A percentile compares a stretch with the other conserved stretches of the same genome.
phyloP scores from a whole-genome alignment of 2,888 invertebrate genomes.

The Deilephila elpenor region DNA sequence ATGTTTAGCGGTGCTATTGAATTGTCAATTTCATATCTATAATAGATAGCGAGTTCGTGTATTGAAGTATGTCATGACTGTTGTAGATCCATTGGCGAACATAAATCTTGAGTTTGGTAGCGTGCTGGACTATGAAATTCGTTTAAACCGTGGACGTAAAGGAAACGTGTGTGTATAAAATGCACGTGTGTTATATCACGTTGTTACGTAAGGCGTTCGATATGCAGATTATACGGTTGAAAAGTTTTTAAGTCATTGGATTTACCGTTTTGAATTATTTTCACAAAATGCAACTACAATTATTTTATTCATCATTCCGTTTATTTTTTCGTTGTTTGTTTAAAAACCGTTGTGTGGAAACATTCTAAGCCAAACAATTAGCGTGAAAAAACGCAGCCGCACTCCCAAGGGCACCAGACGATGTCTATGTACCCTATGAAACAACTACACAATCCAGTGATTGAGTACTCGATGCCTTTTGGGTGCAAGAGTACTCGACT shows the following conservation, averaged over 20 bases:
- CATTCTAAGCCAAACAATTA: slow-evolving; percentile 21
- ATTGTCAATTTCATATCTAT: not conserved
- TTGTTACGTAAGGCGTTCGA: slow-evolving; percentile 20
- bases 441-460: slow-evolving; percentile 16
- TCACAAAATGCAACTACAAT: slow-evolving; percentile 1
- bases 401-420: not conserved
- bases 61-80: not conserved
- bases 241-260: not conserved
- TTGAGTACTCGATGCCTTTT: not conserved
- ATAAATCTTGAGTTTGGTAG: slow-evolving; percentile 1
- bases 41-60: not conserved
- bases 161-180: not conserved
- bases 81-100: slow-evolving; percentile 5
- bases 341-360: slow-evolving; percentile 1
- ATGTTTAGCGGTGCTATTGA: not conserved
- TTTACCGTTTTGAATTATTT: slow-evolving; percentile 5
- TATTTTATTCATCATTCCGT: not conserved
- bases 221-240: slow-evolving; percentile 3
- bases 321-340: slow-evolving; percentile 1
- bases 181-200: not conserved
- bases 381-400: slow-evolving; percentile 24
- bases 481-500: slow-evolving; percentile 57
- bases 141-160: slow-evolving; percentile 9
- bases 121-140: slow-evolving; percentile 5
- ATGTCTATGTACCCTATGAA: slow-evolving; percentile 8